Base-by-base conservation (phyloP, 2,797 vertebrate genomes). In the Malacoctenus gilli region DNA sequence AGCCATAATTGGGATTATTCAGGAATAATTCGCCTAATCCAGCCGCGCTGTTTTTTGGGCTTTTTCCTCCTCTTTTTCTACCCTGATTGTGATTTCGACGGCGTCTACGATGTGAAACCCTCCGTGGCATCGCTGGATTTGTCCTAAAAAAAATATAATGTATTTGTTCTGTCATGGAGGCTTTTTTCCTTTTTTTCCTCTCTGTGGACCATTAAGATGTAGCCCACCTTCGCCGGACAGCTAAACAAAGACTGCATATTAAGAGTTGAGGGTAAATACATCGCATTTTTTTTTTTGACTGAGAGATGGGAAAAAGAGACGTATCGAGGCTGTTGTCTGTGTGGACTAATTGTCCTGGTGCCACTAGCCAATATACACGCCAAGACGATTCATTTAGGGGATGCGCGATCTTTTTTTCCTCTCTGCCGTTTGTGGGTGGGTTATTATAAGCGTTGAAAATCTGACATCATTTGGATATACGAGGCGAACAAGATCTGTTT, bases 1-100 rank as follows among this genome's bases (percentile, higher is more conserved):
- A 88, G 87, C 83, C 86, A 88, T 89, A 86, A 89, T 88, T 90
- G 83, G 82, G 85, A 89, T 88, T 85, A 90, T 87, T 87, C 80
- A 79, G 82, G 79, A 86, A 87, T 82, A 84, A 88, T 87, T 85
- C 75, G 67, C 74, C 64, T 64, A 77, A 81, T 82, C 81, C 77
- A 64, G 59, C 37, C 68, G 71, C 52, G 58, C 65, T 75, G 67
- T 67, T 70, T 75, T 77, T 47, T n/a, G n/a, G n/a, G 15, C 62
- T 66, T 55, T 38, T 8, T 0, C 21, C 32, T 31, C 19, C 31
- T 14, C 38, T 21, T 40, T 37, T 35, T 18, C 19, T 13, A 19
- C 63, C 41, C 9, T 6, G 9, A 28, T 5, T 9, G 56, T 64
- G 60, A 52, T 58, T 39, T 73, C 60, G 59, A 61, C 69, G 13